These are phyloP conservation scores for Xiphophorus couchianus DNA, from an alignment of 2,113 vertebrate genomes.

Conservation along the genomic window DNA sequence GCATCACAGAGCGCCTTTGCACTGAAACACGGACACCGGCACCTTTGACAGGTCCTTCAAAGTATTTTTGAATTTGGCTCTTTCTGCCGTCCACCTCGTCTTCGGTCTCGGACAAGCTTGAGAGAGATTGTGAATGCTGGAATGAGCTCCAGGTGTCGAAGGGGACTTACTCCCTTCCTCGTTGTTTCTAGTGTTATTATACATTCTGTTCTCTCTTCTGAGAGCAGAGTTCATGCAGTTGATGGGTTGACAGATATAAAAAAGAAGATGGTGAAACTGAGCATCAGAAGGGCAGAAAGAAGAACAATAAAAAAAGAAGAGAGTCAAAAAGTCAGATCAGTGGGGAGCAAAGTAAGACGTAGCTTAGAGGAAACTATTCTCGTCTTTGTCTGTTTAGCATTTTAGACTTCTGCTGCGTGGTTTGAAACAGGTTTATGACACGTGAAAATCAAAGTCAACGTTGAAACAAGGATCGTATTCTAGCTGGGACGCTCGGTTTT, in stretches of 20 bases:
- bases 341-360: conserved; percentile 22
- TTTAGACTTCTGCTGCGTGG: conserved; percentile 2
- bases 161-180: conserved; percentile 35
- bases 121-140: conserved; percentile 46
- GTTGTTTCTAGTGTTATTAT: conserved; percentile 46
- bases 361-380: conserved; percentile 29
- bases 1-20: conserved; percentile 9
- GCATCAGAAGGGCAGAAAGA: conserved; percentile 33
- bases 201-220: conserved; percentile 39
- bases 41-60: conserved; percentile 16
- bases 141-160: conserved; percentile 42
- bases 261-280: conserved; percentile 29
- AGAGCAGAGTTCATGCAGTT: conserved; percentile 13
- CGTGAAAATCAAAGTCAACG: too few species aligned
- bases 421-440: background rate
- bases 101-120: conserved; percentile 38
- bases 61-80: conserved; percentile 8
- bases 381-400: background rate
- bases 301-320: conserved; percentile 31
- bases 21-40: conserved; percentile 6
- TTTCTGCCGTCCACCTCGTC: background rate
- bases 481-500: too few species aligned
- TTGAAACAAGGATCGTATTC: too few species aligned
- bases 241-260: conserved; percentile 55
- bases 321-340: conserved; percentile 34